phyloP scores from a whole-genome alignment of 53 echinoderm and acorn worm species.

The Temnopleurus reevesii region DNA sequence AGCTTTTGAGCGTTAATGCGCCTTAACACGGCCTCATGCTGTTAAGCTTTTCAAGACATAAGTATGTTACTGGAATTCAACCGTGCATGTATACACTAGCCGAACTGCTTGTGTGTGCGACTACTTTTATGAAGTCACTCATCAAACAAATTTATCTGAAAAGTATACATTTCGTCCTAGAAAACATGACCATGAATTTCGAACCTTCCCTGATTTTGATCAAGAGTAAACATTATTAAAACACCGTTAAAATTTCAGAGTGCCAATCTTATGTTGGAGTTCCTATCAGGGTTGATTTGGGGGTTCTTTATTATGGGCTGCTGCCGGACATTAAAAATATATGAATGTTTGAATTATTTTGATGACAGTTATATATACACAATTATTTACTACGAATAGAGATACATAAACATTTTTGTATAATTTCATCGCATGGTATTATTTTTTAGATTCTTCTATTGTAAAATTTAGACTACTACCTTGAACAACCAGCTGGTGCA shows the following conservation, averaged over 20 bases:
- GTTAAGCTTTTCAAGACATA: conserved; percentile 8
- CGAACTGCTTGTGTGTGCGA: not conserved
- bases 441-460: too few species aligned
- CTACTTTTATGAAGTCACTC: conserved; percentile 30
- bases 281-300: not conserved
- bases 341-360: not conserved
- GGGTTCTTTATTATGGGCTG: not conserved
- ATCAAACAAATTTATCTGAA: conserved; percentile 45
- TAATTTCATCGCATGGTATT: too few species aligned
- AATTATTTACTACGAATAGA: too few species aligned
- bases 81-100: conserved; percentile 1
- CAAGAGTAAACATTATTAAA: conserved; percentile 32
- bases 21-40: not conserved
- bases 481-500: too few species aligned
- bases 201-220: conserved; percentile 28
- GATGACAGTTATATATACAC: not conserved
- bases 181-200: conserved; percentile 37
- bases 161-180: conserved; percentile 44
- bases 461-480: too few species aligned
- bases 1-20: not conserved
- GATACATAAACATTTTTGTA: too few species aligned
- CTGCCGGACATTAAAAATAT: not conserved
- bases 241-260: conserved; percentile 18
- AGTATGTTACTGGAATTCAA: not conserved
- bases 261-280: not conserved